Evolutionary conservation across 2,797 vertebrate genomes (phyloP), one percentile per base, ranked within the genome.

Genomic region (Xiphorhynchus erythropygius): DNA sequence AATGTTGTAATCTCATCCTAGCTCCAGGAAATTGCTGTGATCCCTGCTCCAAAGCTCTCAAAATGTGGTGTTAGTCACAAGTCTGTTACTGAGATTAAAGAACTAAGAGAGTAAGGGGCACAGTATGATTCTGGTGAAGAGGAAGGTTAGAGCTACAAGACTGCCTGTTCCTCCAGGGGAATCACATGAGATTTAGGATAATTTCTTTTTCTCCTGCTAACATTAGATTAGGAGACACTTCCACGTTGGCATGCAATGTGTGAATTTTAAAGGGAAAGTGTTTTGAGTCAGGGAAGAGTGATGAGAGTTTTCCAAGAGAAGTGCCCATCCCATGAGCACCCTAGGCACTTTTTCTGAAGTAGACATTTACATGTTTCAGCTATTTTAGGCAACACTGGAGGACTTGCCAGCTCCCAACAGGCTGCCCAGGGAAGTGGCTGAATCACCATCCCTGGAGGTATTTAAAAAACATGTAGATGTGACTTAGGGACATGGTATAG

Each of bases 11-110:
- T 95, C 93, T 77, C 4, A 6, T 81, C 65, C 73, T 84, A 85
- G 75, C 89, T 95, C n/a, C 60, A 83, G 68, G 81, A 95, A 89
- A 93, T 91, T 67, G 49, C 44, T 87, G n/a, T 80, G 74, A 92
- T 90, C 63, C 30, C 27, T 63, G 47, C 81, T 92, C 63, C 74
- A 87, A 82, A 92, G 74, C 80, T 84, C 67, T 95, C 83, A 69
- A 89, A 84, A 89, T 35, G 53, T 67, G 84, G 10, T 37, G 44
- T 64, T 75, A 89, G 41, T 68, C 60, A 92, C 49, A 79, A 82
- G 16, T 37, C 75, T 87, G 8, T 82, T 83, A 65, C 30, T 65
- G 60, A 83, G 84, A 94, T 89, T 79, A 87, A 95, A 79, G 47
- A 92, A 56, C 27, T 57, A 63, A 52, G 47, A 73, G 37, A 62